Evolutionary conservation across 2,113 vertebrate genomes (phyloP).

Genomic region (Apodemus sylvaticus): DNA sequence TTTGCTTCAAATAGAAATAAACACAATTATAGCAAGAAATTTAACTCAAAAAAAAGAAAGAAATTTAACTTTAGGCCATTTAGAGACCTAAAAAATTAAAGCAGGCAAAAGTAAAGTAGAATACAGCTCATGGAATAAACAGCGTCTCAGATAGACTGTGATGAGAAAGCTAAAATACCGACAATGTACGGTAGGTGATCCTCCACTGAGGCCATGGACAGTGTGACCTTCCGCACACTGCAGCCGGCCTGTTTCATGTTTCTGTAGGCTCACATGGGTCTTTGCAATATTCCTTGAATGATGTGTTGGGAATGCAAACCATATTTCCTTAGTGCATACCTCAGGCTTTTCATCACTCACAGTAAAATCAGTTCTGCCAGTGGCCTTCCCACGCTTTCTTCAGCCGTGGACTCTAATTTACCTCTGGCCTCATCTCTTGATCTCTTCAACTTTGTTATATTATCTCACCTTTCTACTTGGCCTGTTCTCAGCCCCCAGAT

Average conservation of each 20-base stretch:
- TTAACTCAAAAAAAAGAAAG: too few species aligned
- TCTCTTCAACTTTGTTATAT: not conserved
- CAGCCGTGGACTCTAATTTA: not conserved
- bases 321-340: not conserved
- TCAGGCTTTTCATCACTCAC: not conserved
- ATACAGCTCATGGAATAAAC: not conserved
- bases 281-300: not conserved
- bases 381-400: not conserved
- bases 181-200: not conserved
- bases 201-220: not conserved
- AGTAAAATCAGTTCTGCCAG: not conserved
- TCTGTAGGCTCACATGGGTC: not conserved
- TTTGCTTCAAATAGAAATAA: not conserved
- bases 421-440: not conserved
- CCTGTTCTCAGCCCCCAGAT: not conserved
- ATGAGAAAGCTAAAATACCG: not conserved
- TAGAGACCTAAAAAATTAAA: conserved; percentile 54
- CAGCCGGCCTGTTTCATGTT: not conserved
- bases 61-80: conserved; percentile 54
- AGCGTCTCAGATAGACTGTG: not conserved
- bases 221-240: not conserved
- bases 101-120: conserved; percentile 47
- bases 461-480: not conserved
- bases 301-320: conserved; percentile 8
- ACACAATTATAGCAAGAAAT: not conserved